These are phyloP conservation scores for Abscondita cerata DNA, from an alignment of 2,888 invertebrate genomes.

Conservation along the genomic window DNA sequence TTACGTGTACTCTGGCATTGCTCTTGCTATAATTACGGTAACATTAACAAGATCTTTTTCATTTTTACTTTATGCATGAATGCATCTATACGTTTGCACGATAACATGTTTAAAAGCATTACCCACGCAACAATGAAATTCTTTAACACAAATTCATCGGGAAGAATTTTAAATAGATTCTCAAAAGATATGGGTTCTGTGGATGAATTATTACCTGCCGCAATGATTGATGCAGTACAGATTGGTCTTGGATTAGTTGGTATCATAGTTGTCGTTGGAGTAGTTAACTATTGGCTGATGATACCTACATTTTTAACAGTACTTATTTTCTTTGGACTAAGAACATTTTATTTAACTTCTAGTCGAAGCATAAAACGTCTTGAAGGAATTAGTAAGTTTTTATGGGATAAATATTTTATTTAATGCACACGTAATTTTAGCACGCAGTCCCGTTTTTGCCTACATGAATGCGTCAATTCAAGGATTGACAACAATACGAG, in stretches of 20 bases:
- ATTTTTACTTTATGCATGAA: conserved; percentile 75
- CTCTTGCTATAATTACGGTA: conserved; percentile 61
- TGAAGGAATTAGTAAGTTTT: conserved; percentile 73
- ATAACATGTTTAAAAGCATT: conserved; percentile 83
- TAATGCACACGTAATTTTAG: conserved; percentile 59
- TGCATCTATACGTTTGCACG: conserved; percentile 80
- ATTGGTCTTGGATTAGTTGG: conserved; percentile 83
- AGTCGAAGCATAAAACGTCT: conserved; percentile 82
- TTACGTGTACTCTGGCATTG: conserved; percentile 59
- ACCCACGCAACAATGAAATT: conserved; percentile 84
- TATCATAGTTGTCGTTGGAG: conserved; percentile 77
- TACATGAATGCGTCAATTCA: conserved; percentile 89
- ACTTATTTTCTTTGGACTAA: conserved; percentile 76
- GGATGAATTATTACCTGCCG: conserved; percentile 68
- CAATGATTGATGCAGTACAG: conserved; percentile 68
- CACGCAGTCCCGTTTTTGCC: conserved; percentile 94
- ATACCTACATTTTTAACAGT: conserved; percentile 75
- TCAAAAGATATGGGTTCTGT: conserved; percentile 86
- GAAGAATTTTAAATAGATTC: conserved; percentile 85
- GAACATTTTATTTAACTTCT: conserved; percentile 79
- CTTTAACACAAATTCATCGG: conserved; percentile 87
- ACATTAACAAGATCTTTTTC: conserved; percentile 65
- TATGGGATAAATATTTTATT: neutral
- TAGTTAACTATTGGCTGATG: conserved; percentile 77
- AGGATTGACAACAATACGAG: conserved; percentile 90